A percentile compares a stretch with the other conserved stretches of the same genome.
Conservation (phyloP, 2,113 vertebrate genomes). For the Rhabdornis inornatus region DNA sequence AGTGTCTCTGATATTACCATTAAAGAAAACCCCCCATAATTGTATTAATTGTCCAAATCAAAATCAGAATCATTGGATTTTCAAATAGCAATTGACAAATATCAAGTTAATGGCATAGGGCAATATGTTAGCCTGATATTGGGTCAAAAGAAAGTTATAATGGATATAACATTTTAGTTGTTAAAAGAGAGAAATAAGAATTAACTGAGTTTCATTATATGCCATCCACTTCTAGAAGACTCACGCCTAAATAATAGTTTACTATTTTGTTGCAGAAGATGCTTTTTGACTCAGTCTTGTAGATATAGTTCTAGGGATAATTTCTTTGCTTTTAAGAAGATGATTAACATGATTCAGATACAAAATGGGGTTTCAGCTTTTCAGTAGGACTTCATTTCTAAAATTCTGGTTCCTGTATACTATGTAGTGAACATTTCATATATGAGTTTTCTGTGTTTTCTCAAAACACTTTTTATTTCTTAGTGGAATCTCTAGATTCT, state of each 20-base stretch:
- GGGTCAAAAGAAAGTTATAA: neutral
- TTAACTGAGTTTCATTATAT: neutral
- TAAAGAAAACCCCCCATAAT: accelerated
- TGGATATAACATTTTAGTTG: neutral
- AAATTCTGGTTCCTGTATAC: neutral
- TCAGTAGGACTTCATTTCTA: neutral
- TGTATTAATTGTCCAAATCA: neutral
- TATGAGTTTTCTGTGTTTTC: neutral
- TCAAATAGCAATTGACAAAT: neutral
- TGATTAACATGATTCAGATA: neutral
- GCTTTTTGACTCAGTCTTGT: neutral
- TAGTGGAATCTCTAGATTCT: neutral
- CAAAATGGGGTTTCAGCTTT: neutral
- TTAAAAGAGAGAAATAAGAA: neutral
- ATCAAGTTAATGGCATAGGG: neutral
- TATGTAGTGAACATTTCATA: neutral
- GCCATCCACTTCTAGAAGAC: neutral
- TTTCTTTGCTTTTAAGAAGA: neutral
- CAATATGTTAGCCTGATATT: neutral
- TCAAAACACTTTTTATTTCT: neutral
- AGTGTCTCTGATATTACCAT: neutral
- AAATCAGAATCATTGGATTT: neutral
- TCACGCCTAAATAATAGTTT: neutral
- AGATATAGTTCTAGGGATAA: neutral
- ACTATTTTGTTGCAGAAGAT: neutral